phyloP scores from a whole-genome alignment of 1,140 invertebrate species.

The Pseudoatta argentina region DNA sequence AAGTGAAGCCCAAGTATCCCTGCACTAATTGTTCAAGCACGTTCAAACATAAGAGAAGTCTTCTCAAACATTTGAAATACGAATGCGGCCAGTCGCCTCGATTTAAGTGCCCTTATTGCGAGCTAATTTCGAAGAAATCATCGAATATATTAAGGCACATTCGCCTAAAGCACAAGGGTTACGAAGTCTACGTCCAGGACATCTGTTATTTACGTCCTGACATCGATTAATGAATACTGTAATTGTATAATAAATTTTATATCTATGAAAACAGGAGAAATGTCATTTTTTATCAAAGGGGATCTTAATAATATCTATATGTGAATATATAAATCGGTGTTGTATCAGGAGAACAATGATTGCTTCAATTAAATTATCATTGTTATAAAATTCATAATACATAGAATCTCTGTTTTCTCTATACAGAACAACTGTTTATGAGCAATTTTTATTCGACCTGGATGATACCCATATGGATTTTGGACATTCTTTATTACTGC shows the following conservation, averaged over 20 bases:
- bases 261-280: not conserved
- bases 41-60: conserved; percentile 82
- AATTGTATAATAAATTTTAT: not conserved
- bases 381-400: no score
- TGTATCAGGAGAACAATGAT: no score
- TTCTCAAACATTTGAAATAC: conserved; percentile 86
- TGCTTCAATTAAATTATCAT: no score
- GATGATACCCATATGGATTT: no score
- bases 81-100: conserved; percentile 87
- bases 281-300: no score
- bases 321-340: no score
- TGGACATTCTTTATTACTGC: no score
- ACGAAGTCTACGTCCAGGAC: conserved; percentile 72
- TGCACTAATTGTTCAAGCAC: conserved; percentile 28
- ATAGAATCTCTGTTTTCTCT: no score
- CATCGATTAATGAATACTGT: not conserved
- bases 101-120: conserved; percentile 87
- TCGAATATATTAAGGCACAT: conserved; percentile 82
- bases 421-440: no score
- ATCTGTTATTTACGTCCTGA: conserved; percentile 28
- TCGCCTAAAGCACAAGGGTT: conserved; percentile 73
- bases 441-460: no score
- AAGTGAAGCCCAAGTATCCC: not conserved
- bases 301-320: no score
- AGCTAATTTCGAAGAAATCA: conserved; percentile 83